These are phyloP conservation scores for Galbula dea DNA, from an alignment of 2,113 vertebrate species.

Conservation along the genomic window DNA sequence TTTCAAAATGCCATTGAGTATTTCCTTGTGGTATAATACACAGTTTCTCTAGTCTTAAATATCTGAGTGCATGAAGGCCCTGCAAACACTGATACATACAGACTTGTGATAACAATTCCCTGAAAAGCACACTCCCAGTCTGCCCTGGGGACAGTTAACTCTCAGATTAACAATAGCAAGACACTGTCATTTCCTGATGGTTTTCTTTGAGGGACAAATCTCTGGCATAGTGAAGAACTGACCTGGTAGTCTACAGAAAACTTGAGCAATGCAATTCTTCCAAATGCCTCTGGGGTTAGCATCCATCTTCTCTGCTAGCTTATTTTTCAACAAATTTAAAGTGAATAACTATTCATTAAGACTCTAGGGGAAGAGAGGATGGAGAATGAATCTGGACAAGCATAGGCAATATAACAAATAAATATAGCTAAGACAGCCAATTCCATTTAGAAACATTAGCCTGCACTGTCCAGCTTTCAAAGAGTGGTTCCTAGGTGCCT, in stretches of 20 bases:
- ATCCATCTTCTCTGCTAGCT: slow-evolving; percentile 23
- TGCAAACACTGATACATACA: background rate
- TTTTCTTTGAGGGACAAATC: background rate
- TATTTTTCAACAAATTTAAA: slow-evolving; percentile 37
- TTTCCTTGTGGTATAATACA: background rate
- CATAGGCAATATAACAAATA: slow-evolving; percentile 33
- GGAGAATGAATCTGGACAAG: slow-evolving; percentile 11
- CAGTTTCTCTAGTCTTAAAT: background rate
- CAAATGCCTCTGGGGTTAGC: background rate
- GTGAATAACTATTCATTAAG: slow-evolving; percentile 48
- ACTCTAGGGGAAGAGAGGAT: background rate
- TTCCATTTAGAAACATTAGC: slow-evolving; percentile 61
- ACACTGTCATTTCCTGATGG: background rate
- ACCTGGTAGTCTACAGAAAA: background rate
- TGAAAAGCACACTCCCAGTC: background rate
- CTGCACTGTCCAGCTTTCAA: slow-evolving; percentile 45
- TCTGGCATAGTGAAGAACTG: slow-evolving; percentile 6
- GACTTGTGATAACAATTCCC: background rate
- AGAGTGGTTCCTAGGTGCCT: slow-evolving; percentile 40
- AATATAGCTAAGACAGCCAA: slow-evolving; percentile 48
- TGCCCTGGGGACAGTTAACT: background rate
- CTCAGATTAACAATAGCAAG: slow-evolving; percentile 17
- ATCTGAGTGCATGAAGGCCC: background rate
- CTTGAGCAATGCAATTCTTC: background rate
- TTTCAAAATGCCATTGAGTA: background rate